These are phyloP conservation scores for Epinephelus malabaricus DNA, from an alignment of 2,797 vertebrate genomes.

Conservation along the genomic window DNA sequence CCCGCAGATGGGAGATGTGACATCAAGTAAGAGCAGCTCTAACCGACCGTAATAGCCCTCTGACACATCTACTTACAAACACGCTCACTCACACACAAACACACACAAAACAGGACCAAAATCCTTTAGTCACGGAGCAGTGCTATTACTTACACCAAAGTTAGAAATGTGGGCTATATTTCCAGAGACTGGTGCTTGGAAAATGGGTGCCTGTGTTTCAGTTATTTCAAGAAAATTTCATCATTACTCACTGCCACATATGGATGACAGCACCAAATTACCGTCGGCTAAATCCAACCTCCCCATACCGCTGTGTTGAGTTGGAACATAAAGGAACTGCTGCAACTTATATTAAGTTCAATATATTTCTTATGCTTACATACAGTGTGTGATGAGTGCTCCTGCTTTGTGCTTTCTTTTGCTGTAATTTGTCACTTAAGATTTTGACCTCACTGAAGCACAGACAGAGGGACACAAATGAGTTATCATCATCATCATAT, in stretches of 20 bases:
- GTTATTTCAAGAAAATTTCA: constrained; percentile 50
- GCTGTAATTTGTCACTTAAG: constrained; percentile 14
- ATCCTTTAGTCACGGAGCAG: constrained; percentile 46
- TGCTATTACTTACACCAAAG: constrained; percentile 44
- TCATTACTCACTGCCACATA: constrained; percentile 56
- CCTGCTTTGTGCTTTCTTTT: constrained; percentile 37
- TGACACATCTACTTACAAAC: constrained; percentile 66
- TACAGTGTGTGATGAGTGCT: constrained; percentile 8
- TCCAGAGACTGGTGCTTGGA: constrained; percentile 24
- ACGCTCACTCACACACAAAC: constrained; percentile 37
- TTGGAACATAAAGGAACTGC: constrained; percentile 35
- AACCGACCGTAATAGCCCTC: constrained; percentile 65
- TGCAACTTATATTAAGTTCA: constrained; percentile 69
- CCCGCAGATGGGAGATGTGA: constrained; percentile 63
- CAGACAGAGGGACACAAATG: background rate
- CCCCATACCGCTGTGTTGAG: constrained; percentile 9
- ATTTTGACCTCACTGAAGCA: constrained; percentile 4
- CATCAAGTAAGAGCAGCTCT: constrained; percentile 68
- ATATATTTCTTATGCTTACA: constrained; percentile 37
- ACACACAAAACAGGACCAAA: constrained; percentile 44
- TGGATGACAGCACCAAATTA: constrained; percentile 33
- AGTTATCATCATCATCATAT: background rate
- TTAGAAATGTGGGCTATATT: constrained; percentile 48
- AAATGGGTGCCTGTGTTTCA: constrained; percentile 38
- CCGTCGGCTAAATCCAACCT: constrained; percentile 10